Evolutionary conservation across 2,888 invertebrate species (phyloP).

Genomic region (Diachrysia chrysitis): DNA sequence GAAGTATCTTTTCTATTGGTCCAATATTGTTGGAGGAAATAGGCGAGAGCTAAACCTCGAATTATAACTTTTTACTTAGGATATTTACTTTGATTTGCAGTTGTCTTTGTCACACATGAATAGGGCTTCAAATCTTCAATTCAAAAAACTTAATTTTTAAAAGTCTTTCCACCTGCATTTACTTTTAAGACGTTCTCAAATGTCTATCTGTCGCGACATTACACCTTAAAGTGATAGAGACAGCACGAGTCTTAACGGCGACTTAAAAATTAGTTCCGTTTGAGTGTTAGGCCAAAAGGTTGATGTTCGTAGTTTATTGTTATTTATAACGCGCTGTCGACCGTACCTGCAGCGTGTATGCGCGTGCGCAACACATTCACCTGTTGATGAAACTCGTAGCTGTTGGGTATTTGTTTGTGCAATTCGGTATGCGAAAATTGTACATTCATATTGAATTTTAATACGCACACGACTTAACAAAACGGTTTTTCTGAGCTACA

Average conservation of each 20-base stretch:
- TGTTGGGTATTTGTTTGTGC: constrained; percentile 28
- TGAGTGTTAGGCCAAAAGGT: neutral
- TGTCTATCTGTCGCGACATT: too few relatives aligned
- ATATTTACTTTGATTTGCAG: too few relatives aligned
- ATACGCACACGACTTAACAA: neutral
- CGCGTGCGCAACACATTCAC: constrained; percentile 34
- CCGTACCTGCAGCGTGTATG: neutral
- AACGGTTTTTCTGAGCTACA: too few relatives aligned
- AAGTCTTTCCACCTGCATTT: too few relatives aligned
- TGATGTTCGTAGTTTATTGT: constrained; percentile 1
- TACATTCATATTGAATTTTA: neutral
- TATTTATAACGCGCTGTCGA: neutral
- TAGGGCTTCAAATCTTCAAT: too few relatives aligned
- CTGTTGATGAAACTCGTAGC: constrained; percentile 39
- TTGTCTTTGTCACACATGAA: too few relatives aligned
- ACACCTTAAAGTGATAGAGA: neutral
- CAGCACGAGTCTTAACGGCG: neutral
- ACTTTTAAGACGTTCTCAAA: too few relatives aligned
- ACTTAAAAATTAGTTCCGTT: neutral
- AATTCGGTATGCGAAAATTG: constrained; percentile 22
- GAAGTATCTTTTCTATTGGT: too few relatives aligned
- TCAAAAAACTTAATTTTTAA: too few relatives aligned
- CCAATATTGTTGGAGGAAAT: too few relatives aligned
- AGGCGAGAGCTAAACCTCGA: too few relatives aligned
- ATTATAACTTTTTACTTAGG: too few relatives aligned